These are phyloP conservation scores for Creontiades dilutus DNA, from an alignment of 2,888 invertebrate genomes.

Conservation along the genomic window DNA sequence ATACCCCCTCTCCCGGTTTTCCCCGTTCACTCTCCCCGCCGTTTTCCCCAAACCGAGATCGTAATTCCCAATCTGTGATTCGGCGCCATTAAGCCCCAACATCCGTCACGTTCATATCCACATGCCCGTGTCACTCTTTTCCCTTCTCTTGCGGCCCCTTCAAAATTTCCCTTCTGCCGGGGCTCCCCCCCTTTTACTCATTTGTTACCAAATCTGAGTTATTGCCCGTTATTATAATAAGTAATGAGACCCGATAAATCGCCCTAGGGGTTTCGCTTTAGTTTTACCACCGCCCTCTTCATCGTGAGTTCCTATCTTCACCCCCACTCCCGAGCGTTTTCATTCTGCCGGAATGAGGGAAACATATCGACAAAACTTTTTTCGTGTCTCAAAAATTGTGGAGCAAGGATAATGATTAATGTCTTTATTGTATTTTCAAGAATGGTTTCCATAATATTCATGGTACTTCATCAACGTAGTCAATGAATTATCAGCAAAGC, in stretches of 20 bases:
- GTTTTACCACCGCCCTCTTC: background rate
- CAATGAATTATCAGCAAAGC: too few species aligned
- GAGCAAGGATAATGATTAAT: too few species aligned
- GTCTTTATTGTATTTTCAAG: too few species aligned
- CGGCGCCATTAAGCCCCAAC: slow-evolving; percentile 72
- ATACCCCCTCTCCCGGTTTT: background rate
- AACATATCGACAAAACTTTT: too few species aligned
- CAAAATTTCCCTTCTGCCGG: slow-evolving; percentile 37
- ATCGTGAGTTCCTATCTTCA: too few species aligned
- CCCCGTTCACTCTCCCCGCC: slow-evolving; percentile 29
- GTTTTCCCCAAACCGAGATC: slow-evolving; percentile 26
- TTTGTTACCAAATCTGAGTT: slow-evolving; percentile 70
- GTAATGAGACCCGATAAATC: slow-evolving; percentile 70
- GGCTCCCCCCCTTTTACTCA: slow-evolving; percentile 48
- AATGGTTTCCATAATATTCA: too few species aligned
- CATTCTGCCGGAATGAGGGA: too few species aligned
- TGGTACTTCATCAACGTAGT: too few species aligned
- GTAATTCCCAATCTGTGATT: slow-evolving; percentile 72
- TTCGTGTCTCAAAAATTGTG: too few species aligned
- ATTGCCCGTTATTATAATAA: slow-evolving; percentile 70
- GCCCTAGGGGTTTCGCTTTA: slow-evolving; percentile 15
- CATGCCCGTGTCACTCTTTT: slow-evolving; percentile 73
- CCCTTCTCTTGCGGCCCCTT: slow-evolving; percentile 54
- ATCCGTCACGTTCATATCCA: slow-evolving; percentile 75
- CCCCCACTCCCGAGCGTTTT: too few species aligned